Base-by-base conservation (phyloP, 1,140 invertebrate species). In the Aphis gossypii region DNA sequence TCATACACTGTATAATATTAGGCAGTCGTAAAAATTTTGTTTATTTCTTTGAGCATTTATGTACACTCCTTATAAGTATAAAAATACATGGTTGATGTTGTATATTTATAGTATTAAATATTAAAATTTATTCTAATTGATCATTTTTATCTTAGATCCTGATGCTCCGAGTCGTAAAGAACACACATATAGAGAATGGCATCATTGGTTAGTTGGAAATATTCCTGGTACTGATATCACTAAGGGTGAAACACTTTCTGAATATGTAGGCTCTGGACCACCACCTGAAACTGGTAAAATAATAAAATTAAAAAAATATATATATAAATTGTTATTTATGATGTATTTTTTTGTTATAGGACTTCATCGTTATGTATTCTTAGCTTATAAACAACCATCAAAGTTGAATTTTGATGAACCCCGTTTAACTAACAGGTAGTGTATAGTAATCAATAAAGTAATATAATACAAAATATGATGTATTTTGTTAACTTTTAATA, bases 171-270 rank as follows among this genome's bases (percentile, higher is more conserved):
- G 97, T 94, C 96, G 98, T 18, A 95, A 96, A 9, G 96, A 97
- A 56, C 97, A 97, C 0, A 97, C 96, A 91, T 97, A 97, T 94
- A 96, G 98, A 8, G 98, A 99, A 96, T 98, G 97, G 97, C 97
- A 98, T 94, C 98, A 99, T 95, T 99, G 98, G 98, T 95, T 99
- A 7, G 97, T 99, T 1, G 97, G 96, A 18, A 99, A 99, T 95
- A 98, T 99, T 95, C 98, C 98, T 18, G 98, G 97, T 35, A 96
- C 95, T 93, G 96, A 98, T 87, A 95, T 99, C 0, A 94, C 95
- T 0, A 96, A 96, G 82, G 99, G 98, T 18, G 97, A 98, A 88
- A 96, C 96, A 0, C 95, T 99, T 0, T 97, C 97, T 14, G 97
- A 96, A 1, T 99, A 99, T 95, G 96, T 99, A 94, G 98, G 98